Percentiles rank a stretch among this genome's conserved stretches.
Conservation (phyloP, 2,113 vertebrate species). For the Macaca fascicularis region DNA sequence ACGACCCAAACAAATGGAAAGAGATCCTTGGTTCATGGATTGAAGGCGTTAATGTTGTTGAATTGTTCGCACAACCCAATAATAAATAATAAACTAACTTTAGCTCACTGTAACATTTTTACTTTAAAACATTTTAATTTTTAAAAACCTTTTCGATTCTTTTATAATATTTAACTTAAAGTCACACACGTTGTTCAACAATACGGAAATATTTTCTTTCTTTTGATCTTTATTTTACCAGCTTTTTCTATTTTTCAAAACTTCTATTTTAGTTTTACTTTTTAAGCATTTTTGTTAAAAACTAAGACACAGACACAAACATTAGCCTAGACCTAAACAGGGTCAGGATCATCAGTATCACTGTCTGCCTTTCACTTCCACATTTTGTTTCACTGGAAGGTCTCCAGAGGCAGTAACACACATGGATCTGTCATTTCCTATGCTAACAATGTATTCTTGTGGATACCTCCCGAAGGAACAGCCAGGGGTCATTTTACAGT, state of each 20-base stretch:
- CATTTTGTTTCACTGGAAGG: not conserved
- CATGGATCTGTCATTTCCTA: not conserved
- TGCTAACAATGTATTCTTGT: not conserved
- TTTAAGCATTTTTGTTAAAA: not conserved
- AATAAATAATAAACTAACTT: not conserved
- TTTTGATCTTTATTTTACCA: not conserved
- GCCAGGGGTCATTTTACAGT: not conserved
- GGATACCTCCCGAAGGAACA: not conserved
- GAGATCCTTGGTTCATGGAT: not conserved
- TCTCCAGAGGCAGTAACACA: not conserved
- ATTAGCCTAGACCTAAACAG: not conserved
- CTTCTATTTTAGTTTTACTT: not conserved
- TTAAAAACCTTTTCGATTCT: not conserved
- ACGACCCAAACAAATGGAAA: not conserved
- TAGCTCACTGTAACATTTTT: not conserved
- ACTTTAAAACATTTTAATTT: not conserved
- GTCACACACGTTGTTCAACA: not conserved
- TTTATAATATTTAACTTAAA: not conserved
- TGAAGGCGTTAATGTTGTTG: not conserved
- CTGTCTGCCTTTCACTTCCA: not conserved
- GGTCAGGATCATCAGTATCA: not conserved
- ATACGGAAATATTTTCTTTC: not conserved
- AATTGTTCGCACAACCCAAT: not conserved
- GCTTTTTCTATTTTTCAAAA: not conserved
- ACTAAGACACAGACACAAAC: not conserved